Evolutionary conservation across 2,113 vertebrate genomes (phyloP).

Genomic region (Siniperca chuatsi): DNA sequence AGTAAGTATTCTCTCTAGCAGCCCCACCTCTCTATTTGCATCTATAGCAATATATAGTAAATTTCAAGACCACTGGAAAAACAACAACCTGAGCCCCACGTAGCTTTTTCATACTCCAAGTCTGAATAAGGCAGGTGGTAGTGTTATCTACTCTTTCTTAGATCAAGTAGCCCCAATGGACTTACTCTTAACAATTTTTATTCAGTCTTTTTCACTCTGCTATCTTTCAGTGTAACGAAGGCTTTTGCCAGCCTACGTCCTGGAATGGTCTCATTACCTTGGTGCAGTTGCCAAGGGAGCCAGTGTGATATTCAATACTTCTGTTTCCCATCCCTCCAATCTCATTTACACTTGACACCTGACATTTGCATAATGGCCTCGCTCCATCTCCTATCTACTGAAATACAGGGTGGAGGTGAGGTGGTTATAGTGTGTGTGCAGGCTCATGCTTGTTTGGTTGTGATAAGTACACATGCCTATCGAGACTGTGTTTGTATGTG

Average conservation of each 20-base stretch:
- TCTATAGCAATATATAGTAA: neutral
- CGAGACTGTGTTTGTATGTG: constrained; percentile 16
- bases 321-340: constrained; percentile 78
- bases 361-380: constrained; percentile 81
- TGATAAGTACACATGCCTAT: constrained; percentile 52
- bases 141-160: constrained; percentile 40
- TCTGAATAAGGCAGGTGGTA: constrained; percentile 9
- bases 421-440: constrained; percentile 14
- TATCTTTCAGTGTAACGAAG: constrained; percentile 56
- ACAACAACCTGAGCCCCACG: neutral
- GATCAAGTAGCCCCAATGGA: constrained; percentile 29
- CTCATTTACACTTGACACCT: constrained; percentile 85
- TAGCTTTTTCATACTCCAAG: neutral
- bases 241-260: constrained; percentile 56
- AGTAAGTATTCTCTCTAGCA: neutral
- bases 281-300: constrained; percentile 74
- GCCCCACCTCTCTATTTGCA: neutral
- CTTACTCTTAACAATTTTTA: constrained; percentile 12
- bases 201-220: constrained; percentile 24
- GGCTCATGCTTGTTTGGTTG: constrained; percentile 50
- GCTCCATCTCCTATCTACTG: constrained; percentile 70
- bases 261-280: constrained; percentile 74
- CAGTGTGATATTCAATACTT: constrained; percentile 74
- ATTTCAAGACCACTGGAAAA: neutral
- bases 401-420: constrained; percentile 55